phyloP scores from a whole-genome alignment of 2,113 vertebrate genomes.

The Trochalopteron elliotii region DNA sequence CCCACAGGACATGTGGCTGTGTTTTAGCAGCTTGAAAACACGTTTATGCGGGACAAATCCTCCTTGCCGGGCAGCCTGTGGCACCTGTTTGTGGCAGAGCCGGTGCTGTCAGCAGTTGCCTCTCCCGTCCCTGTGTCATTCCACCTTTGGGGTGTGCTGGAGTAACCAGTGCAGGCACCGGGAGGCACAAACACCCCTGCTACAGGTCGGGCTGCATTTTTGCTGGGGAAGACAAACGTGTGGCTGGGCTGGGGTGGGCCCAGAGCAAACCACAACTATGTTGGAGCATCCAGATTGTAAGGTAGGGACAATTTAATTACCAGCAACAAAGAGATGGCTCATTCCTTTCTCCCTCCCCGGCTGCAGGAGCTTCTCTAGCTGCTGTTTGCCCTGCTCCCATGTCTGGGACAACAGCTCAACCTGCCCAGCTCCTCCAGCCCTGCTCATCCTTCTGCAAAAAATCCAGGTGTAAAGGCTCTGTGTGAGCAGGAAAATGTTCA shows the following conservation, averaged over 20 bases:
- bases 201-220: conserved; percentile 36
- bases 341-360: not conserved
- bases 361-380: not conserved
- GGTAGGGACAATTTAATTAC: not conserved
- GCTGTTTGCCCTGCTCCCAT: accelerated
- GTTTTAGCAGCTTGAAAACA: conserved; percentile 21
- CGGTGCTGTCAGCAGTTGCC: not conserved
- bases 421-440: not conserved
- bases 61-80: not conserved
- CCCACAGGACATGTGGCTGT: not conserved
- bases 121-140: not conserved
- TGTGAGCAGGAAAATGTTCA: not conserved
- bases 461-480: not conserved
- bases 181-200: not conserved
- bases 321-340: not conserved
- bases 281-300: not conserved
- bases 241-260: not conserved
- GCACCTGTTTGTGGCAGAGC: not conserved
- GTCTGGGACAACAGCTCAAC: not conserved
- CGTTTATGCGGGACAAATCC: not conserved
- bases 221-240: not conserved
- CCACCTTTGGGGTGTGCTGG: not conserved
- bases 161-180: not conserved
- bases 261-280: not conserved
- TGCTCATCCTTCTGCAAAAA: not conserved